Percentiles rank a stretch among this genome's conserved stretches.
Conservation (phyloP, 2,113 vertebrate genomes). For the Myiopsitta monachus region DNA sequence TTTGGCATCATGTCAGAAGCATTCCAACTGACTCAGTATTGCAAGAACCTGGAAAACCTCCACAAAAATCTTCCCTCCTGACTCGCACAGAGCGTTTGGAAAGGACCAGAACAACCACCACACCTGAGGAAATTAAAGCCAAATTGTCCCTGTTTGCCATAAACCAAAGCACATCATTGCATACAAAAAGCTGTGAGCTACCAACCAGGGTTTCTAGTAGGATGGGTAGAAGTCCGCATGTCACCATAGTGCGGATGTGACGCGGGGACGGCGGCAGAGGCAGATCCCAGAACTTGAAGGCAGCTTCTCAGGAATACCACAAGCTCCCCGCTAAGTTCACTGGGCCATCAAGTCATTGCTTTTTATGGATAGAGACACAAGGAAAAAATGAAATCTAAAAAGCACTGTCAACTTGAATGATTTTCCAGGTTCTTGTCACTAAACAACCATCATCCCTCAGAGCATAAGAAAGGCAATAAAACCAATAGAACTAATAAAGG, state of each 20-base stretch:
- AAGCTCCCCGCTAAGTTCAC: background rate
- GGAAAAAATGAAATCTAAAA: conserved; percentile 54
- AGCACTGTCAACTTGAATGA: conserved; percentile 55
- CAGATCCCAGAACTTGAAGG: background rate
- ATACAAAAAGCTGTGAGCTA: background rate
- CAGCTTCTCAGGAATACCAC: background rate
- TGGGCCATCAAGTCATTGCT: background rate
- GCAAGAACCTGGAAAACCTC: background rate
- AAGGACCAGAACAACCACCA: background rate
- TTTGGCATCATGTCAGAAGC: accelerated
- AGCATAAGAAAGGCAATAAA: conserved; percentile 59
- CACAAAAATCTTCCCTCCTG: background rate
- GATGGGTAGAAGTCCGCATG: no score
- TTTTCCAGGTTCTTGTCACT: conserved; percentile 58
- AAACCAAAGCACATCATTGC: background rate
- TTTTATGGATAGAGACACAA: conserved; percentile 26
- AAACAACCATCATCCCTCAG: conserved; percentile 64
- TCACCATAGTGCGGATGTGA: background rate
- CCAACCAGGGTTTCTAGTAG: background rate
- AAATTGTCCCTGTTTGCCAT: background rate
- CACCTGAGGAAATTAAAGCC: background rate
- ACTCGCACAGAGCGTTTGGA: background rate
- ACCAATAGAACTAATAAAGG: conserved; percentile 58
- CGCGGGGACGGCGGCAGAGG: no score
- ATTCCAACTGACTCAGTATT: background rate